phyloP scores from a whole-genome alignment of 1,140 invertebrate species.

The Aphelenchoides fujianensis region DNA sequence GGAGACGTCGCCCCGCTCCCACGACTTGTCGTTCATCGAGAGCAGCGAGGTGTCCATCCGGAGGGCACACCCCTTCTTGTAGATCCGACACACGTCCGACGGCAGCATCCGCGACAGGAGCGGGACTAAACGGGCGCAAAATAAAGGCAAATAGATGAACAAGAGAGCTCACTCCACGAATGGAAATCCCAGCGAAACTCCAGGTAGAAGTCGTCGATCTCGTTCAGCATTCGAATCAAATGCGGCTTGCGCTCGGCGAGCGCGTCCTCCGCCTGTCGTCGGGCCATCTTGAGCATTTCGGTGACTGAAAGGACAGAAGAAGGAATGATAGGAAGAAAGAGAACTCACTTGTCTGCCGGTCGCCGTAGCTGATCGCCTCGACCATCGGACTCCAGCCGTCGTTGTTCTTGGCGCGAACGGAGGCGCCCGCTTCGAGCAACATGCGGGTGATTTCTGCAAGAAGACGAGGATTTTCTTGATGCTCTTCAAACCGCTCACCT shows the following conservation, averaged over 20 bases:
- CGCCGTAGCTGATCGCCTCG: constrained; percentile 89
- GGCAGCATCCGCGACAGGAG: constrained; percentile 90
- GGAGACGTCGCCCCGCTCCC: constrained; percentile 79
- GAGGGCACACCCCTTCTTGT: constrained; percentile 74
- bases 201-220: constrained; percentile 92
- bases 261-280: neutral
- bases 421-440: constrained; percentile 81
- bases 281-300: constrained; percentile 19
- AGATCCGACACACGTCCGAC: constrained; percentile 90
- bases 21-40: constrained; percentile 67
- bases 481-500: constrained; percentile 69
- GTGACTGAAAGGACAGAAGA: constrained; percentile 19
- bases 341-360: constrained; percentile 77
- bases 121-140: constrained; percentile 70
- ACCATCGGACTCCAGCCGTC: constrained; percentile 92
- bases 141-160: neutral
- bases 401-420: constrained; percentile 88
- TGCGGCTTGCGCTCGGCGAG: constrained; percentile 18
- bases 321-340: constrained; percentile 24
- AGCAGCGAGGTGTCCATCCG: constrained; percentile 91
- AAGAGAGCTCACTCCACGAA: constrained; percentile 71
- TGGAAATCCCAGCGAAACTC: constrained; percentile 98
- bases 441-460: constrained; percentile 45
- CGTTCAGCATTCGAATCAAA: constrained; percentile 24
- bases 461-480: constrained; percentile 20